phyloP scores from a whole-genome alignment of 2,888 invertebrate genomes.

The Oxytorus armatus region DNA sequence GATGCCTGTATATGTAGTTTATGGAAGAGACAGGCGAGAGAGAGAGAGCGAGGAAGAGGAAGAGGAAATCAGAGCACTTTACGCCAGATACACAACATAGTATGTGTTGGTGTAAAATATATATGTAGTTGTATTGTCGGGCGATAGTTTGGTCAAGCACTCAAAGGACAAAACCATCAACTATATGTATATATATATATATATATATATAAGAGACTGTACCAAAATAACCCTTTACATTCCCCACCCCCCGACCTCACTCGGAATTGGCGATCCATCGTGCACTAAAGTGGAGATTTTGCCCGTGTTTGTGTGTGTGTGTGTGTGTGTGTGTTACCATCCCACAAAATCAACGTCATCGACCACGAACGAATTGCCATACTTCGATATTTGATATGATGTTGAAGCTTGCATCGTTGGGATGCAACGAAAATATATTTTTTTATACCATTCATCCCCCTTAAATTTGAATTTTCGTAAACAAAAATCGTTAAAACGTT shows the following conservation, averaged over 20 bases:
- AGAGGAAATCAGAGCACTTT: slow-evolving; percentile 29
- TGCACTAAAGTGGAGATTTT: not conserved
- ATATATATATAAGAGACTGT: slow-evolving; percentile 54
- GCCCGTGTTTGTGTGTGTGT: too few relatives aligned
- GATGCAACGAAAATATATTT: too few relatives aligned
- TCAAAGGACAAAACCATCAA: slow-evolving; percentile 53
- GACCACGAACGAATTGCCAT: not conserved
- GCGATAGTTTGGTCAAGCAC: slow-evolving; percentile 46
- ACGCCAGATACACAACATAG: too few relatives aligned
- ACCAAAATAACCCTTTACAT: slow-evolving; percentile 72
- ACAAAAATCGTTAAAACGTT: too few relatives aligned
- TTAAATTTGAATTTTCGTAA: too few relatives aligned
- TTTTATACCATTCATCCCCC: too few relatives aligned
- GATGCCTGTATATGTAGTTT: not conserved
- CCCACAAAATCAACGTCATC: not conserved
- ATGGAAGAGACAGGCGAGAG: not conserved
- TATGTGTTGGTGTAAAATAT: too few relatives aligned
- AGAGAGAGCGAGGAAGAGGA: slow-evolving; percentile 3
- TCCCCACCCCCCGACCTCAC: slow-evolving; percentile 42
- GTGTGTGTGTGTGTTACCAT: not conserved
- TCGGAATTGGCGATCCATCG: slow-evolving; percentile 56
- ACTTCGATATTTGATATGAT: too few relatives aligned
- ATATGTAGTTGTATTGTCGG: not conserved
- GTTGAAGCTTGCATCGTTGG: too few relatives aligned
- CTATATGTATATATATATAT: slow-evolving; percentile 24